phyloP scores from a whole-genome alignment of 2,888 invertebrate genomes.

The Dasypogon diadema region DNA sequence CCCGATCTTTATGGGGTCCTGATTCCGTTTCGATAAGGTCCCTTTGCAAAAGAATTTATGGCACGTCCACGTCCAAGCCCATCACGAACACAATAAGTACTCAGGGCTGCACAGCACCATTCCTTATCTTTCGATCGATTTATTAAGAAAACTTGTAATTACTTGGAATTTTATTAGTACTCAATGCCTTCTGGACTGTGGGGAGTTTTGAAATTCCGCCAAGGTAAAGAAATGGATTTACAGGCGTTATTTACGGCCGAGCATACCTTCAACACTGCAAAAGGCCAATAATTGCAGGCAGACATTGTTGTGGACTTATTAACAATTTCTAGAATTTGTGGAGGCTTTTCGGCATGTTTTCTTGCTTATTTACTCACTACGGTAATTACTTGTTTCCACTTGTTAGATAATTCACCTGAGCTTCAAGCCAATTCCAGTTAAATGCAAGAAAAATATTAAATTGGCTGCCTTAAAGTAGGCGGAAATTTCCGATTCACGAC shows the following conservation, averaged over 20 bases:
- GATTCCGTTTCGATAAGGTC: conserved; percentile 10
- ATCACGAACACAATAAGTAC: no score
- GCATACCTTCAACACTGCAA: neutral
- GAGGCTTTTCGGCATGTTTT: conserved; percentile 1
- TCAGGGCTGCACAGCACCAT: no score
- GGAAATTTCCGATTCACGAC: no score
- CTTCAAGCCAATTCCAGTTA: conserved; percentile 2
- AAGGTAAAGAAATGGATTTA: conserved; percentile 18
- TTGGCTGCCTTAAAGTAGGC: no score
- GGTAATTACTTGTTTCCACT: no score
- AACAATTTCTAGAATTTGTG: conserved; percentile 10
- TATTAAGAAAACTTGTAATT: conserved; percentile 25
- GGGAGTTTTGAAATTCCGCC: conserved; percentile 25
- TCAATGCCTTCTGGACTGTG: neutral
- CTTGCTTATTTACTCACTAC: conserved; percentile 3
- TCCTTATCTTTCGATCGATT: conserved; percentile 20
- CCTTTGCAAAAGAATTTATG: neutral
- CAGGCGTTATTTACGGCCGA: neutral
- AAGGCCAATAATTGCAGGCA: neutral
- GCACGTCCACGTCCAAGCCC: neutral
- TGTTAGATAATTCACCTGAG: conserved; percentile 1
- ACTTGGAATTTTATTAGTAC: neutral
- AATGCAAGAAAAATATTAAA: no score
- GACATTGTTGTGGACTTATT: neutral
- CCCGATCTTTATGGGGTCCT: neutral